These are phyloP conservation scores for Phaethornis superciliosus DNA, from an alignment of 2,113 vertebrate species.

Conservation along the genomic window DNA sequence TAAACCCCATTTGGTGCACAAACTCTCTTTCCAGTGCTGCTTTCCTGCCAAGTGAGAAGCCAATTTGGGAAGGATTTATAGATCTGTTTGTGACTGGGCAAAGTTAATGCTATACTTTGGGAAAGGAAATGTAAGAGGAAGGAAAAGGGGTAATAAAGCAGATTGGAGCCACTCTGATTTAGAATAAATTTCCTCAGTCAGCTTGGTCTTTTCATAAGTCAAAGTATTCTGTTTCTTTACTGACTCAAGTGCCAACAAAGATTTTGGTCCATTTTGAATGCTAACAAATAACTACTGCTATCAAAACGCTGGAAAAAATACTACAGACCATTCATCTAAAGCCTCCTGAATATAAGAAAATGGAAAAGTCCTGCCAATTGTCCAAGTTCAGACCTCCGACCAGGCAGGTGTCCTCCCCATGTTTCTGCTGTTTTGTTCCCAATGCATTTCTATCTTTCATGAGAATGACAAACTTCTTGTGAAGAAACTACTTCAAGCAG, in stretches of 20 bases:
- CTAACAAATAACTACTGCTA: background rate
- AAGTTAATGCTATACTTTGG: background rate
- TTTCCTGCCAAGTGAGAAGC: background rate
- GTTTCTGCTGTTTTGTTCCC: background rate
- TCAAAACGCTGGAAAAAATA: background rate
- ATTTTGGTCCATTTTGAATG: background rate
- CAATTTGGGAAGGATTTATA: too few relatives aligned
- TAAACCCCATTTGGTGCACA: background rate
- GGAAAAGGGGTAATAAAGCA: slow-evolving; percentile 5
- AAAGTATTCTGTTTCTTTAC: background rate
- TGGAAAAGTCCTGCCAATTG: background rate
- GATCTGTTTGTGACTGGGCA: background rate
- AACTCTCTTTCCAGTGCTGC: background rate
- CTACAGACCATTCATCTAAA: background rate
- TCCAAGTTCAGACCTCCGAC: background rate
- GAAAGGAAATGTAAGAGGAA: slow-evolving; percentile 27
- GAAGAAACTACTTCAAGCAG: background rate
- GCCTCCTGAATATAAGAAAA: background rate
- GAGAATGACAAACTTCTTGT: background rate
- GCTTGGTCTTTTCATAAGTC: background rate
- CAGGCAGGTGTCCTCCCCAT: background rate
- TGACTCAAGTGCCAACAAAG: background rate
- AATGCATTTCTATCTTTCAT: background rate
- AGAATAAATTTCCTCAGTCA: background rate
- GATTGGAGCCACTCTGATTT: background rate